Evolutionary conservation across 2,113 vertebrate species (phyloP).

Genomic region (Cyprinus carpio): DNA sequence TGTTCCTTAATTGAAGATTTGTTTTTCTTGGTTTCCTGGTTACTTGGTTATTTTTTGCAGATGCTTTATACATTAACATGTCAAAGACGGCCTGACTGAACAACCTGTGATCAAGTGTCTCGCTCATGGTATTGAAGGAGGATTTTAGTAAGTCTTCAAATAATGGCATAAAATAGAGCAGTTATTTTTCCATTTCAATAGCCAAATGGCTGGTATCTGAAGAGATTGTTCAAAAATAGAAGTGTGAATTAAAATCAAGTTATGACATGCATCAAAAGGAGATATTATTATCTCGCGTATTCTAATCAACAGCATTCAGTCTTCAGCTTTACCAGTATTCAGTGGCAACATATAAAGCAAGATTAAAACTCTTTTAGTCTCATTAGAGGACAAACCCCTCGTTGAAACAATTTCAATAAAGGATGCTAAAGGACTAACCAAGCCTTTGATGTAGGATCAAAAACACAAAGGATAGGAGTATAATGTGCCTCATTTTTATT

Average conservation of each 20-base stretch:
- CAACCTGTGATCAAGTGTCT: background rate
- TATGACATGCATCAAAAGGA: constrained; percentile 38
- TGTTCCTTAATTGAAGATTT: background rate
- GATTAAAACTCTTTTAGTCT: constrained; percentile 30
- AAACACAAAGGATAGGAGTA: constrained; percentile 17
- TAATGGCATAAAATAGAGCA: constrained; percentile 11
- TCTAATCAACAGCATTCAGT: constrained; percentile 41
- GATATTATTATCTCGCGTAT: constrained; percentile 35
- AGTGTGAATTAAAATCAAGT: constrained; percentile 34
- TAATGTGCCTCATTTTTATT: background rate
- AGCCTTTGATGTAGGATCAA: constrained; percentile 28
- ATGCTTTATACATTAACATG: background rate
- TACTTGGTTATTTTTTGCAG: constrained; percentile 6
- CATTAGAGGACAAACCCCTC: constrained; percentile 8
- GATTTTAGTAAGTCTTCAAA: no score
- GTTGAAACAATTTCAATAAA: constrained; percentile 21
- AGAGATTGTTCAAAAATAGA: constrained; percentile 27
- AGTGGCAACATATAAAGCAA: background rate
- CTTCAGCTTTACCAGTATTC: constrained; percentile 9
- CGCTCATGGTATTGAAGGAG: background rate
- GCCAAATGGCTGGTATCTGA: background rate
- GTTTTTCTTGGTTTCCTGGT: constrained; percentile 5
- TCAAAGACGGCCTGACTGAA: background rate
- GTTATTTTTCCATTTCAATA: constrained; percentile 1
- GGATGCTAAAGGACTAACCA: background rate